Evolutionary conservation across 1,140 invertebrate species (phyloP), one percentile per base, ranked within the genome.

Genomic region (Drosophila serrata): DNA sequence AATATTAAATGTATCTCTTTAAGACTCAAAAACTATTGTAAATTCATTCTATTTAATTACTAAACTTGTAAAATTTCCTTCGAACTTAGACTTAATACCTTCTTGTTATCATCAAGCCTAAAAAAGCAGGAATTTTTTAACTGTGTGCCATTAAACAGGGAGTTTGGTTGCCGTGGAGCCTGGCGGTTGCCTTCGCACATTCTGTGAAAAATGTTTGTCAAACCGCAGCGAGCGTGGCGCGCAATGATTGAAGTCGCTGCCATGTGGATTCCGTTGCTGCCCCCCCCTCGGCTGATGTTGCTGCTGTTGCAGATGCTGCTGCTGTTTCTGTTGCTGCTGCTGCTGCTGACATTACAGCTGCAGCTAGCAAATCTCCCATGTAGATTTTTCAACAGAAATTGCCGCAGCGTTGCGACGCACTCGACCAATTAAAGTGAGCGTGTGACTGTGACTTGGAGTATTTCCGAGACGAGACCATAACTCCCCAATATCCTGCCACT

Each of bases 141-240:
- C 65, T 1, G 65, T 69, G 65, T 67, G 37, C 46, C 65, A 67
- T 69, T 67, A 69, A 69, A 67, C 37, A 69, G 40, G 64, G 51
- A 56, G 56, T 17, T 43, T 37, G 59, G 43, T 59, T 55, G 46
- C 19, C 27, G n/a, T 35, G 55, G 46, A 58, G 55, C 15, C 86
- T 72, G 59, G 46, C 49, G 62, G 45, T 86, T 81, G 56, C 69
- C 65, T 79, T 86, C 74, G 64, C 74, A 87, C 82, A 82, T 86
- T 78, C 84, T 82, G 80, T 87, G 84, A 87, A 87, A 87, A 87
- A 87, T 87, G 84, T 87, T 87, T 87, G 84, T 87, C 85, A 87
- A 87, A 87, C 84, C 84, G 84, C 84, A 87, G 77, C 69, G 80
- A 87, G 82, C 84, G 84, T 82, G 75, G 82, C 73, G 73, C 77